Conservation (phyloP, 2,888 invertebrate species). For the Tubulanus polymorphus region DNA sequence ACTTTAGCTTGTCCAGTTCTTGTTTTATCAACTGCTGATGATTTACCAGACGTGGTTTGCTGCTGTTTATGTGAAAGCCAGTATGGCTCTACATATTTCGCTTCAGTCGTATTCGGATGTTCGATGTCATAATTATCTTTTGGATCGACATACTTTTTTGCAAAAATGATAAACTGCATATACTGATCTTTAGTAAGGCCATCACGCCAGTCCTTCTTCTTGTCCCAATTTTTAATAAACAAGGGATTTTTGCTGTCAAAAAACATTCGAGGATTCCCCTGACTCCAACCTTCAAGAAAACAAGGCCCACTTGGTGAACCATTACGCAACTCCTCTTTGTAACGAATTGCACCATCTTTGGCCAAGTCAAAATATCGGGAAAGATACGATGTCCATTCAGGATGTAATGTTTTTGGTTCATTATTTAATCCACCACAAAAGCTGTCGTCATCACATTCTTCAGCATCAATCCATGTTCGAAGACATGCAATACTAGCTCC, state of each 20-base stretch:
- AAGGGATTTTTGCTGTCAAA: conserved; percentile 29
- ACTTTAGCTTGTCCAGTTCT: too few species aligned
- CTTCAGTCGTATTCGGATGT: neutral
- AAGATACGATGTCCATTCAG: neutral
- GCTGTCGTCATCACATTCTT: conserved; percentile 25
- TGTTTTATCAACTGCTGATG: too few species aligned
- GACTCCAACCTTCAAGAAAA: conserved; percentile 26
- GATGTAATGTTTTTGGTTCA: neutral
- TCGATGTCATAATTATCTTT: too few species aligned
- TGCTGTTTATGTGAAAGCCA: too few species aligned
- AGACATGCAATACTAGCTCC: conserved; percentile 33
- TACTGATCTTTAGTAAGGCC: conserved; percentile 21
- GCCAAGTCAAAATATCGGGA: conserved; percentile 23
- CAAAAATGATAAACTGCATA: conserved; percentile 27
- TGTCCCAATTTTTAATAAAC: conserved; percentile 23
- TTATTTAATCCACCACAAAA: conserved; percentile 27
- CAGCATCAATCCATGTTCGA: conserved; percentile 30
- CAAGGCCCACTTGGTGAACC: conserved; percentile 23
- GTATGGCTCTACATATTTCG: too few species aligned
- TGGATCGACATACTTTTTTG: conserved; percentile 19
- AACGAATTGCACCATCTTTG: conserved; percentile 24
- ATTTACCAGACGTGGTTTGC: too few species aligned
- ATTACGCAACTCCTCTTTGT: conserved; percentile 25
- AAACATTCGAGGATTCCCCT: conserved; percentile 30
- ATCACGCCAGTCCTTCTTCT: conserved; percentile 26